These are phyloP conservation scores for Chaetura pelagica DNA, from an alignment of 2,113 vertebrate species.

Conservation along the genomic window DNA sequence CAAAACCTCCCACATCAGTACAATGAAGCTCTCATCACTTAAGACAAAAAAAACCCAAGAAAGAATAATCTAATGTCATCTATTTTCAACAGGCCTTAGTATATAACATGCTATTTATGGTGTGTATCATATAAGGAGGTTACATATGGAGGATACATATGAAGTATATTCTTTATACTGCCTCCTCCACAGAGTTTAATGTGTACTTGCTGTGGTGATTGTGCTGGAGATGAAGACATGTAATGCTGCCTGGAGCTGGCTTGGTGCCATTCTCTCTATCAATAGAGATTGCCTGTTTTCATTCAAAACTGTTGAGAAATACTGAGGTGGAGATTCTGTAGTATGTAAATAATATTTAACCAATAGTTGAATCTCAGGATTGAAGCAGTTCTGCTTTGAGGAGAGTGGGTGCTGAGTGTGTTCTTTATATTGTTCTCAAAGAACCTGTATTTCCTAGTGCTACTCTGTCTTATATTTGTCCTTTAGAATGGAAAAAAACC, in stretches of 20 bases:
- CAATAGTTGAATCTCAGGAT: neutral
- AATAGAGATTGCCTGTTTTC: neutral
- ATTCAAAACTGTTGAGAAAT: neutral
- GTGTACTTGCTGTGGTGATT: neutral
- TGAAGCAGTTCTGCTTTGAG: neutral
- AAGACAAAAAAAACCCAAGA: neutral
- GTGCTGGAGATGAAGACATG: neutral
- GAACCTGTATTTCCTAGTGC: neutral
- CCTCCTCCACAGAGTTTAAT: neutral
- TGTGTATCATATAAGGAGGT: neutral
- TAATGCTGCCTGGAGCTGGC: neutral
- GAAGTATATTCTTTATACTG: neutral
- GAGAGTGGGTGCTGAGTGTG: neutral
- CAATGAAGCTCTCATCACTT: neutral
- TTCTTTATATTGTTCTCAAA: neutral
- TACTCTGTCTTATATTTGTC: neutral
- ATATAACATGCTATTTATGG: neutral
- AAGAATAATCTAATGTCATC: too few species aligned
- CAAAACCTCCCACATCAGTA: neutral
- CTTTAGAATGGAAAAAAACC: neutral
- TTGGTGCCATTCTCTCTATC: neutral
- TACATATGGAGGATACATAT: neutral
- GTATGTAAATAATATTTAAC: neutral
- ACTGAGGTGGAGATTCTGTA: neutral
- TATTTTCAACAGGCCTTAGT: neutral